Base-by-base conservation (phyloP, 2,888 invertebrate species). In the Uloborus plumipes region DNA sequence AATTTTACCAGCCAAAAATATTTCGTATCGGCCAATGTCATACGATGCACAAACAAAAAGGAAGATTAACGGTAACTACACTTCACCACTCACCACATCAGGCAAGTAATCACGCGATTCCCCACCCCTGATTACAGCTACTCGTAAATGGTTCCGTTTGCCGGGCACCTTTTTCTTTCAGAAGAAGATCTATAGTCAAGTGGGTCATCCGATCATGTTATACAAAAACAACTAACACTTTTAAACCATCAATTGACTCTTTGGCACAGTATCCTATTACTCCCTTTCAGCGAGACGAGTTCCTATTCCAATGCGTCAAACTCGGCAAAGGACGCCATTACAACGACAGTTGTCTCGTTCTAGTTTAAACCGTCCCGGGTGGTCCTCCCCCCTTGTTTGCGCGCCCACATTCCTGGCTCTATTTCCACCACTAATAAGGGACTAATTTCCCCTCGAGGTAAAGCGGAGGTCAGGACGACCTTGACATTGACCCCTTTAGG, bases 401-500 rank as follows among this genome's bases (percentile, higher is more conserved):
- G 22, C 31, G 47, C 51, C 22, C 74, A 70, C 58, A 69, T 69
- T 73, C 67, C 62, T 15, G 39, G 66, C n/a, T 31, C 55, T 31
- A 50, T 18, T 71, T 31, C 58, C 11, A 22, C 39, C 51, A 51
- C 66, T 66, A 66, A 66, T 66, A 49, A 47, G 61, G 59, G 22
- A 71, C 39, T 16, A 58, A 61, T 71, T 58, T 71, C n/a, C 26
- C 50, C 13, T 11, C 50, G 31, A 39, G n/a, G 47, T 39, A 59
- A 20, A 20, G 61, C 39, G 58, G 53, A 70, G 73, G 69, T 73
- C 69, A 62, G 31, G 3, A 22, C 65, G 39, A 70, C 80, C 74
- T 81, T 70, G 74, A 69, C 62, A 69, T 53, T n/a, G 69, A 73
- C 74, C 80, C 72, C 61, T 69, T 26, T 22, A 14, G 15, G 31